Evolutionary conservation across 2,113 vertebrate species (phyloP), one percentile per base, ranked within the genome.

Genomic region (Pelobates fuscus): DNA sequence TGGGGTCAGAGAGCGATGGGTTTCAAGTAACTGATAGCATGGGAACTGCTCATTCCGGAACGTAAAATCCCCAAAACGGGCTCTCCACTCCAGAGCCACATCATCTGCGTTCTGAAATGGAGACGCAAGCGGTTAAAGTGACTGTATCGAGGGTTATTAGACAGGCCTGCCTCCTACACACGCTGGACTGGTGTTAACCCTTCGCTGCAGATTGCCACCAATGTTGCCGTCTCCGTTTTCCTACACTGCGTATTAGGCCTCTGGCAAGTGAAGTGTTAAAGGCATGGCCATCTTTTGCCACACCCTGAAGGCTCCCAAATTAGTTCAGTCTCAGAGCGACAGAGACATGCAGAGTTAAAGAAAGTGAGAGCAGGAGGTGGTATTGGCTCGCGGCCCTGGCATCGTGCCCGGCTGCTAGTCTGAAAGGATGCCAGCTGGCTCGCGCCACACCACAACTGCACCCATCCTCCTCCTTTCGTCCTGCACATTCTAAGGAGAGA

Each of bases 321-420:
- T 76, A 76, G 73, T 76, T 76, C 73, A 76, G 64, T 67, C 63
- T 59, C 64, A 59, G 73, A 67, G 71, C 63, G 20, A 67, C 64
- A 67, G 64, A 76, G 66, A 76, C 73, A 76, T 24, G 64, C 73
- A 76, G 73, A 76, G 72, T 76, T 76, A 76, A 76, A 76, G 72
- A 67, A 69, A 70, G 46, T 41, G 71, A 76, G 65, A 67, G 32
- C 68, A 29, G 30, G 60, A 63, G 71, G 64, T 69, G 65, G 58
- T 67, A 68, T 76, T 76, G 73, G 73, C 73, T 25, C 23, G 15
- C n/a, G 64, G 64, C 73, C 64, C 64, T 76, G 73, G 73, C 73
- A 67, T 44, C 54, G 29, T 76, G 73, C 73, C 73, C 64, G 64
- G 64, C 73, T 76, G 73, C 73, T 76, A 76, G 64, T 76, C 73